phyloP scores from a whole-genome alignment of 2,797 vertebrate species.

The Macropodus opercularis region DNA sequence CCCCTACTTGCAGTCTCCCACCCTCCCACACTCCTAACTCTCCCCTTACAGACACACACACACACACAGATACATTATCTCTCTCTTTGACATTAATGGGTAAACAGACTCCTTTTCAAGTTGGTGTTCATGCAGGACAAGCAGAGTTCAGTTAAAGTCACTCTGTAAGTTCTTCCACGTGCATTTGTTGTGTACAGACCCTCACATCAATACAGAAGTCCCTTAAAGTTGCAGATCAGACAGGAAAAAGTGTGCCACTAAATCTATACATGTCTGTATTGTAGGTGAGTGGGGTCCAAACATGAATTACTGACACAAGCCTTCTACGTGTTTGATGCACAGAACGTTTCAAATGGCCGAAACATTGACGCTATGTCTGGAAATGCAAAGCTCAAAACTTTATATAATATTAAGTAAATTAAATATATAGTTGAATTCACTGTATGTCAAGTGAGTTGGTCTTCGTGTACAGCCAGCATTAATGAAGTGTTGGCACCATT shows the following conservation, averaged over 20 bases:
- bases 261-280: neutral
- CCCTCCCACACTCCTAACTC: neutral
- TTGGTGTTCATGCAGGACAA: conserved; percentile 23
- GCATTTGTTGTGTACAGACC: conserved; percentile 2
- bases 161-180: conserved; percentile 4
- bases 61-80: conserved; percentile 18
- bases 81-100: conserved; percentile 35
- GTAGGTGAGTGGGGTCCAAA: neutral
- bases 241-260: neutral
- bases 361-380: neutral
- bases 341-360: neutral
- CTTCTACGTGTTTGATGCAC: neutral
- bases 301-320: neutral
- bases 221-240: neutral
- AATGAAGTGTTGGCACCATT: conserved; percentile 65
- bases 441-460: conserved; percentile 18
- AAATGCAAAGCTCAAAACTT: neutral
- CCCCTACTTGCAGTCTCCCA: conserved; percentile 45
- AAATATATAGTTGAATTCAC: conserved; percentile 18
- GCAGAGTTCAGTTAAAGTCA: conserved; percentile 32
- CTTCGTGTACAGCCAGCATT: conserved; percentile 46
- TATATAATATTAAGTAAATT: no score
- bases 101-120: conserved; percentile 44
- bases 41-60: conserved; percentile 2
- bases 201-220: neutral